Base-by-base conservation (phyloP, 2,888 invertebrate species). In the Epiblema foenella region DNA sequence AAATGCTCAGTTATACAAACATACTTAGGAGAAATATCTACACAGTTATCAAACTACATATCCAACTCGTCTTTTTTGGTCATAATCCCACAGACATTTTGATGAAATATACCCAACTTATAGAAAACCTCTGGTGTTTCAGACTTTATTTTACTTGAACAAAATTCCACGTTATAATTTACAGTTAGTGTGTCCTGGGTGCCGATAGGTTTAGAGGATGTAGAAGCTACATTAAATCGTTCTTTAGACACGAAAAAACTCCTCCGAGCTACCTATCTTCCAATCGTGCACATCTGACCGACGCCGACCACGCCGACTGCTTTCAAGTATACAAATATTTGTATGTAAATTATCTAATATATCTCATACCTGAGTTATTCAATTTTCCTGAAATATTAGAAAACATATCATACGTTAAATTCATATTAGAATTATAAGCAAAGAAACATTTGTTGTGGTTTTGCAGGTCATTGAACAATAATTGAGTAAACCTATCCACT, bases 161-260 rank as follows among this genome's bases (percentile, higher is more conserved):
- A n/a, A n/a, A n/a, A n/a, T n/a, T n/a, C n/a, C n/a, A n/a, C n/a
- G n/a, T n/a, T n/a, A n/a, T n/a, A n/a, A n/a, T n/a, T n/a, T n/a
- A n/a, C n/a, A n/a, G n/a, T n/a, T n/a, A n/a, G n/a, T n/a, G n/a
- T n/a, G n/a, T n/a, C n/a, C n/a, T n/a, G n/a, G n/a, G n/a, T n/a
- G n/a, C n/a, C n/a, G n/a, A n/a, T n/a, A n/a, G n/a, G n/a, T n/a
- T n/a, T n/a, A n/a, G n/a, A n/a, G n/a, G n/a, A n/a, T n/a, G n/a
- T n/a, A n/a, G n/a, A n/a, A n/a, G n/a, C n/a, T n/a, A n/a, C n/a
- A n/a, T n/a, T n/a, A n/a, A n/a, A n/a, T n/a, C n/a, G n/a, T n/a
- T n/a, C n/a, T n/a, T 49, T 49, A 37, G 60, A 9, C n/a, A 15
- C 60, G 60, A 60, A 46, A 60, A 60, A 46, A 49, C 15, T 42